A percentile compares a stretch with the other conserved stretches of the same genome.
Conservation (phyloP, 2,797 vertebrate species). For the Linurgus olivaceus region DNA sequence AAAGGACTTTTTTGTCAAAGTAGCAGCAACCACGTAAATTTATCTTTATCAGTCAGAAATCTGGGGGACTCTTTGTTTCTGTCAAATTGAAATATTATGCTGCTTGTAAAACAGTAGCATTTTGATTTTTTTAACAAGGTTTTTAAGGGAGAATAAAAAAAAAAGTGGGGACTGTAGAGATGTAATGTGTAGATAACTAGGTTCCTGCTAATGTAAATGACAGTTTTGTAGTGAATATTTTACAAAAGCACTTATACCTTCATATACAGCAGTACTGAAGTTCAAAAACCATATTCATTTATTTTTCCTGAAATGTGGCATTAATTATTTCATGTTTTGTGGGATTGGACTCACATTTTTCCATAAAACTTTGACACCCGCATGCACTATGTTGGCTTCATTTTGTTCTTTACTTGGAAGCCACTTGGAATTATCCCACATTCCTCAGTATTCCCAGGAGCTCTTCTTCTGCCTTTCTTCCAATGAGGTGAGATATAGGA, state of each 20-base stretch:
- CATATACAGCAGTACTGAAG: background rate
- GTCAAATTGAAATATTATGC: background rate
- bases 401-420: background rate
- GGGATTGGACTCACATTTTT: background rate
- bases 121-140: background rate
- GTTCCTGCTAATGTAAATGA: background rate
- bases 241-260: background rate
- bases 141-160: background rate
- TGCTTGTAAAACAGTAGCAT: background rate
- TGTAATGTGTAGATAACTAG: background rate
- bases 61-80: background rate
- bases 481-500: background rate
- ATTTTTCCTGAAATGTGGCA: background rate
- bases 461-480: background rate
- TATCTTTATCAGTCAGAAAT: background rate
- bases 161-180: background rate
- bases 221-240: background rate
- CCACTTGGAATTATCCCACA: background rate
- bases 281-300: rapidly evolving
- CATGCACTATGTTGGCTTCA: background rate
- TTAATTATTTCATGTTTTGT: background rate
- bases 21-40: background rate
- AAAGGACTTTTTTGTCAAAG: background rate
- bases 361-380: background rate
- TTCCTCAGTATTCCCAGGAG: background rate